Percentiles rank a stretch among this genome's conserved stretches.
Evolutionary conservation across 2,888 invertebrate genomes (phyloP).

Genomic region (Drosophila antonietae): DNA sequence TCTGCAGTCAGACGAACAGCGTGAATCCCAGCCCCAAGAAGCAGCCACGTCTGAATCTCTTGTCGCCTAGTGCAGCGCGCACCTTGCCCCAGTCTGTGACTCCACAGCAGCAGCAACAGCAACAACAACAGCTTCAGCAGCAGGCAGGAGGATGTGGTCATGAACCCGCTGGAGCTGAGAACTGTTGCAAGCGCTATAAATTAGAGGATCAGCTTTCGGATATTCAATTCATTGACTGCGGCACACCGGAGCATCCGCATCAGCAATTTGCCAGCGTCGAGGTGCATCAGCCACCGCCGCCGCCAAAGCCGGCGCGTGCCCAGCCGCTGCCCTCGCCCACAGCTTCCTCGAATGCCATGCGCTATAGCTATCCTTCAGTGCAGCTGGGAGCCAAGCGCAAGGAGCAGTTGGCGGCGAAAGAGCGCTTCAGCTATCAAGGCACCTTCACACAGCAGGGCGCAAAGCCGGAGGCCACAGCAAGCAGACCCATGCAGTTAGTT

Average conservation of each 20-base stretch:
- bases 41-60: slow-evolving; percentile 86
- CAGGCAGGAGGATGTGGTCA: slow-evolving; percentile 60
- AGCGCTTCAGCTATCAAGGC: slow-evolving; percentile 84
- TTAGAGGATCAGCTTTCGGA: slow-evolving; percentile 92
- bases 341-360: slow-evolving; percentile 49
- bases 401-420: slow-evolving; percentile 81
- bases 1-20: slow-evolving; percentile 86
- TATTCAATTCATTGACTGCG: slow-evolving; percentile 93
- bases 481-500: slow-evolving; percentile 43
- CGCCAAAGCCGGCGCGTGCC: slow-evolving; percentile 78
- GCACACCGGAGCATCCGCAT: slow-evolving; percentile 88
- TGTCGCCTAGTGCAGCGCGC: slow-evolving; percentile 80
- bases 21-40: slow-evolving; percentile 88
- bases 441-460: slow-evolving; percentile 52
- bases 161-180: slow-evolving; percentile 84
- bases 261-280: slow-evolving; percentile 83
- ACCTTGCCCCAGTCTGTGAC: slow-evolving; percentile 37
- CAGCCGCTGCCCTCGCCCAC: slow-evolving; percentile 34
- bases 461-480: slow-evolving; percentile 36
- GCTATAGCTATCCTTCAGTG: slow-evolving; percentile 84
- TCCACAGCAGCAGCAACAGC: slow-evolving; percentile 34
- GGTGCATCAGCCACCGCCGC: slow-evolving; percentile 84
- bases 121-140: background rate
- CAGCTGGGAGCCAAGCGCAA: slow-evolving; percentile 83
- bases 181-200: slow-evolving; percentile 88